Percentiles rank a stretch among this genome's conserved stretches.
Conservation (phyloP, 2,888 invertebrate genomes). For the Polylopha cassiicola region DNA sequence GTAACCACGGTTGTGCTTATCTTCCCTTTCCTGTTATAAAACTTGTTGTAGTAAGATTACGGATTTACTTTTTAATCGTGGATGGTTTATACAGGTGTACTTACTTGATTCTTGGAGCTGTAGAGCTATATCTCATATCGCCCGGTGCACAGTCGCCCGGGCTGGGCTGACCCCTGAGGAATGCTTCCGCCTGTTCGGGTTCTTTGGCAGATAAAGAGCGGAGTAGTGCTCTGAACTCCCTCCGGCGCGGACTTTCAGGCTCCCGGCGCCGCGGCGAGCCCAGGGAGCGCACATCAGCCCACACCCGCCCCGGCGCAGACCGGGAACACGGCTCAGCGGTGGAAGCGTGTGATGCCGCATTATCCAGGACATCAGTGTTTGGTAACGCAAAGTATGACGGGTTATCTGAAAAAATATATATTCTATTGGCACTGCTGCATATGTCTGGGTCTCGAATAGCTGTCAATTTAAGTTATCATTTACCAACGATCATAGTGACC, state of each 20-base stretch:
- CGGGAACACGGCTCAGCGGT: constrained; percentile 78
- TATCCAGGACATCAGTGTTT: constrained; percentile 66
- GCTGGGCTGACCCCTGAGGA: constrained; percentile 82
- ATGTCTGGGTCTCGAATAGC: not conserved
- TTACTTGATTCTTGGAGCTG: constrained; percentile 68
- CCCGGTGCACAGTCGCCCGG: constrained; percentile 81
- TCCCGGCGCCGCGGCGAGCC: constrained; percentile 59
- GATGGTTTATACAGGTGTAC: constrained; percentile 22
- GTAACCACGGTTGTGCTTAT: constrained; percentile 58
- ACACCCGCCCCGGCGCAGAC: constrained; percentile 82
- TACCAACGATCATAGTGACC: constrained; percentile 44
- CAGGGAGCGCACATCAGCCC: constrained; percentile 62
- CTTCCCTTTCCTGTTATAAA: constrained; percentile 58
- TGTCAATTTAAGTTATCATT: constrained; percentile 21
- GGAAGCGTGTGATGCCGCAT: constrained; percentile 40
- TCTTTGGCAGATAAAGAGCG: constrained; percentile 81
- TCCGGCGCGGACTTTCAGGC: constrained; percentile 64
- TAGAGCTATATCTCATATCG: constrained; percentile 67
- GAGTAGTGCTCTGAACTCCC: constrained; percentile 78
- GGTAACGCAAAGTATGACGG: constrained; percentile 86
- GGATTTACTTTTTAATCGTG: too few species aligned
- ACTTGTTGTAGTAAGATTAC: not conserved
- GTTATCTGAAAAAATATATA: constrained; percentile 79
- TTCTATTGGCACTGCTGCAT: not conserved
- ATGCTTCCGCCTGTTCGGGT: constrained; percentile 80